Evolutionary conservation across 2,888 invertebrate species (phyloP).

Genomic region (Nezara viridula): DNA sequence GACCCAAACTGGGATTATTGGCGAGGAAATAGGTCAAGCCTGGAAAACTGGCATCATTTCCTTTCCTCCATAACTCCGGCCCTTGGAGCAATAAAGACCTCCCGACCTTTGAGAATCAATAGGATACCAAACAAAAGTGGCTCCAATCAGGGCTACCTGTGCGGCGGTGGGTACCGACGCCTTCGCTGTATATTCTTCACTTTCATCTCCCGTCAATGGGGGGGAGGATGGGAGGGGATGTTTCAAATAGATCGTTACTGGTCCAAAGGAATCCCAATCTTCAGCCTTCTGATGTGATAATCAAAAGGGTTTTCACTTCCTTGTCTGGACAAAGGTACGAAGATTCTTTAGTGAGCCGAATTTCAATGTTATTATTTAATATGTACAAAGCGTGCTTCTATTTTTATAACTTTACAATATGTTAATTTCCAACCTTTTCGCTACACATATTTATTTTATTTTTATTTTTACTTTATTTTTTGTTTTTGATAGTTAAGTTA

Average conservation of each 20-base stretch:
- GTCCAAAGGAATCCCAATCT: neutral
- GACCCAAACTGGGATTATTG: neutral
- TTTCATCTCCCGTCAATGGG: constrained; percentile 18
- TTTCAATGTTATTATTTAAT: too few relatives aligned
- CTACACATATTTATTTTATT: too few relatives aligned
- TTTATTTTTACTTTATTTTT: too few relatives aligned
- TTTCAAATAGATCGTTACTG: neutral
- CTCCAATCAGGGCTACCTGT: constrained; percentile 34
- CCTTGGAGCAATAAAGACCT: neutral
- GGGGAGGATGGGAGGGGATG: too few relatives aligned
- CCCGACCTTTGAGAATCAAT: constrained; percentile 25
- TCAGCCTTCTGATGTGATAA: neutral
- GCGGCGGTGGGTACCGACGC: neutral
- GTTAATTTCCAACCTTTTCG: too few relatives aligned
- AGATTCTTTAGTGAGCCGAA: too few relatives aligned
- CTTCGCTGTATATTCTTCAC: neutral
- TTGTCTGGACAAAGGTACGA: neutral
- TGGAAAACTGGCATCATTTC: constrained; percentile 30
- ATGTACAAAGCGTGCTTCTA: too few relatives aligned
- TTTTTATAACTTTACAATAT: too few relatives aligned
- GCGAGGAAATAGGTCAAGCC: neutral
- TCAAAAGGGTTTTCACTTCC: neutral
- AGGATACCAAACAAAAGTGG: constrained; percentile 34
- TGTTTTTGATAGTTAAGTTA: too few relatives aligned
- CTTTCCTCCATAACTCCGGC: neutral